Evolutionary conservation across 2,797 vertebrate species (phyloP).

Genomic region (Psittacula derbiana): DNA sequence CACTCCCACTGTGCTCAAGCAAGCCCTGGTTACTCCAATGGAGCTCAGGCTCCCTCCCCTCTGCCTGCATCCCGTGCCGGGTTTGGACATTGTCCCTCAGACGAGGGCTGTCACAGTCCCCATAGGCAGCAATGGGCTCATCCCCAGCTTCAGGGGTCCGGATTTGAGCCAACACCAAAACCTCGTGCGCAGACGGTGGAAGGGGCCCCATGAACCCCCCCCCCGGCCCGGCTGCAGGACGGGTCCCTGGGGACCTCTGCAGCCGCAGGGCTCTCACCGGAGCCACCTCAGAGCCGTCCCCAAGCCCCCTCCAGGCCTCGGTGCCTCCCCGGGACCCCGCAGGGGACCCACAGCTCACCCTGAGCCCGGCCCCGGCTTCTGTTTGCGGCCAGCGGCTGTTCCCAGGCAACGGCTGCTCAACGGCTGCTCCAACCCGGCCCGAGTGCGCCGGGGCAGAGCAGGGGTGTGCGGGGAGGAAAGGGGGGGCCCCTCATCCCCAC

Average conservation of each 20-base stretch:
- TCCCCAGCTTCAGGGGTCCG: neutral
- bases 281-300: neutral
- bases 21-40: neutral
- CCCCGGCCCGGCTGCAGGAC: neutral
- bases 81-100: neutral
- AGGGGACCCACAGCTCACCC: neutral
- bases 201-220: neutral
- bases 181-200: fast-evolving
- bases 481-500: neutral
- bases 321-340: neutral
- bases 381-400: slow-evolving; percentile 34
- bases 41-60: neutral
- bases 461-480: no score
- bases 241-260: fast-evolving
- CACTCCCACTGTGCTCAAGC: fast-evolving
- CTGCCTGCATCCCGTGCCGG: fast-evolving
- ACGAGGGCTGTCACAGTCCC: neutral
- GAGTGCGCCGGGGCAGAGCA: no score
- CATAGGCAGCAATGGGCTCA: neutral
- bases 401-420: slow-evolving; percentile 47
- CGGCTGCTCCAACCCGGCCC: neutral
- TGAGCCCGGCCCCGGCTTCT: neutral
- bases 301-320: neutral
- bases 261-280: fast-evolving
- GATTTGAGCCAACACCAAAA: neutral